Evolutionary conservation across 2,888 invertebrate genomes (phyloP), one percentile per base, ranked within the genome.

Genomic region (Drosophila mulleri): DNA sequence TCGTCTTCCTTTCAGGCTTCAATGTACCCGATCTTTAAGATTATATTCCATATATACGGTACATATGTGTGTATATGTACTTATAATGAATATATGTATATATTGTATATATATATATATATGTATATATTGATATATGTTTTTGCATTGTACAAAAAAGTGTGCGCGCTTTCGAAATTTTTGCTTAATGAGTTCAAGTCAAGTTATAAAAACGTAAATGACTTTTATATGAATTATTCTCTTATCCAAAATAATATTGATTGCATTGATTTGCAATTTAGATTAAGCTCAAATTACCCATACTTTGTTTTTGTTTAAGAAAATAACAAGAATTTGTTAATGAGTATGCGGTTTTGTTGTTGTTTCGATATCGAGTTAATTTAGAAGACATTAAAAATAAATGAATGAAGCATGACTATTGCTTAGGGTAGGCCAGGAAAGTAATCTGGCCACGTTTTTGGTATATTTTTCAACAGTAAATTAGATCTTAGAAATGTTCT

Each of bases 121-220:
- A 50, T 37, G 7, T 53, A 8, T 29, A 29, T 29, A 8, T 29
- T 7, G 29, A 29, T 29, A 29, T 20, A 35, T 50, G 5, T 37
- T 20, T 37, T 53, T 37, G 20, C 20, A 37, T 20, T 52, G 20
- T 35, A 32, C 3, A 39, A 18, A 50, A 50, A 53, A 60, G 8
- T 68, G 64, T 67, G 48, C 54, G 52, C 66, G 66, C 54, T 54
- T 64, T 66, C 72, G 60, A 78, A 72, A 50, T 61, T 52, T 44
- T 53, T 6, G 56, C 68, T 77, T 77, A 78, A 75, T 78, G 73
- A 82, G 75, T 80, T 88, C 65, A 85, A 50, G 48, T 42, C 42
- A 60, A 60, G 35, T 39, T 56, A 60, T 62, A 29, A 42, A 37
- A 47, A 72, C 14, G 52, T 16, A 23, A 50, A 56, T 64, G 9